Conservation (phyloP, 2,888 invertebrate genomes). For the Leucophenga montana region DNA sequence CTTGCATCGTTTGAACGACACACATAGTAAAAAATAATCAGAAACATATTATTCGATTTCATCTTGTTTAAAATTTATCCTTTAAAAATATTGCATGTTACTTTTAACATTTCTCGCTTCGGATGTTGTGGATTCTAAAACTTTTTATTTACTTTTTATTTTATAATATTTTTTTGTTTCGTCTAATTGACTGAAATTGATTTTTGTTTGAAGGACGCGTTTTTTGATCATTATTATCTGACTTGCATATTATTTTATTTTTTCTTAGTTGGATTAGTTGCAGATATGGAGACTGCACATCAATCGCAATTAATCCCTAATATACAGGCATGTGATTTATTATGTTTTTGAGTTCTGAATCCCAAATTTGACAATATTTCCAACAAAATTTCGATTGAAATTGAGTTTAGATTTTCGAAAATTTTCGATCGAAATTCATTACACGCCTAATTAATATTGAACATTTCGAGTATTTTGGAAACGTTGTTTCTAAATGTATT, state of each 20-base stretch:
- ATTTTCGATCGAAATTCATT: no score
- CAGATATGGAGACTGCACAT: constrained; percentile 33
- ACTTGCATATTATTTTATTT: constrained; percentile 40
- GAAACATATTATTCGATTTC: constrained; percentile 52
- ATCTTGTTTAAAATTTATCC: constrained; percentile 32
- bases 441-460: no score
- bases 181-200: constrained; percentile 72
- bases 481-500: no score
- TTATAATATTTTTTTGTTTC: constrained; percentile 13
- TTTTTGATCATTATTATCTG: constrained; percentile 44
- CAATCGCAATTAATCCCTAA: neutral
- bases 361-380: no score
- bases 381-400: no score
- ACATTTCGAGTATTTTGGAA: no score
- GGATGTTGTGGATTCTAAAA: constrained; percentile 35
- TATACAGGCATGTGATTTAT: no score
- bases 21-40: constrained; percentile 58
- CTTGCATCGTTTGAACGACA: constrained; percentile 55
- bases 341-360: no score
- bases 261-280: constrained; percentile 30
- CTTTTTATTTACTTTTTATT: neutral
- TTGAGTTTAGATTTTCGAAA: no score
- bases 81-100: constrained; percentile 30
- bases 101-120: constrained; percentile 28
- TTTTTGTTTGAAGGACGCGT: constrained; percentile 71